Base-by-base conservation (phyloP, 2,797 vertebrate genomes). In the Limnodromus scolopaceus region DNA sequence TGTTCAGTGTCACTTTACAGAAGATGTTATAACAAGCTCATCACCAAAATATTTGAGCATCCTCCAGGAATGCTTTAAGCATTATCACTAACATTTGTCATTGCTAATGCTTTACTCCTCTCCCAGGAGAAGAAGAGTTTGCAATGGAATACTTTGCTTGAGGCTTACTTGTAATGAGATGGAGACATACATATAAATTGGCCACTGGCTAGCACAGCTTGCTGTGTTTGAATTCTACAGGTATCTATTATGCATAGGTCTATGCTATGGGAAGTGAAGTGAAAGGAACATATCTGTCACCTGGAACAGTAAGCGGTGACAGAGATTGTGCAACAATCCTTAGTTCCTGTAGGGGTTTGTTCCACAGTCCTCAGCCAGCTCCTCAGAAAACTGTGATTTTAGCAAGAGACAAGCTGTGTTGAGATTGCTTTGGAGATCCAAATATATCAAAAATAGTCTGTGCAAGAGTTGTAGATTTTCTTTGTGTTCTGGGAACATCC, bases 21-120 rank as follows among this genome's bases (percentile, higher is more conserved):
- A 89, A 83, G 90, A 89, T 89, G 58, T 55, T 94, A 51, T 89
- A 96, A 89, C 68, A 80, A 93, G 92, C 93, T 97, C 95, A 96
- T 97, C 93, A 94, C 94, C 90, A 89, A 96, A 95, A 95, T 84
- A 91, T 94, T 64, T 92, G 88, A 97, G 93, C 88, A 95, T 93
- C 91, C 88, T 97, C 81, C 78, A 96, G 57, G 57, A 95, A 84
- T 3, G 36, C 84, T 93, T 95, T 92, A 93, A 96, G 88, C 81
- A 51, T 93, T 95, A 87, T 89, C 81, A 65, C 60, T 80, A 92
- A 64, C 38, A 41, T 96, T 94, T 96, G 86, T 74, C 34, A 0
- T 80, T 49, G 23, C 38, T 87, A 64, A 57, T 80, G 64, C 38
- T 92, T 86, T 74, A 72, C 34, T 61, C 23, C 19, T 84, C 75